Base-by-base conservation (phyloP, 2,113 vertebrate genomes). In the Rhinichthys klamathensis region DNA sequence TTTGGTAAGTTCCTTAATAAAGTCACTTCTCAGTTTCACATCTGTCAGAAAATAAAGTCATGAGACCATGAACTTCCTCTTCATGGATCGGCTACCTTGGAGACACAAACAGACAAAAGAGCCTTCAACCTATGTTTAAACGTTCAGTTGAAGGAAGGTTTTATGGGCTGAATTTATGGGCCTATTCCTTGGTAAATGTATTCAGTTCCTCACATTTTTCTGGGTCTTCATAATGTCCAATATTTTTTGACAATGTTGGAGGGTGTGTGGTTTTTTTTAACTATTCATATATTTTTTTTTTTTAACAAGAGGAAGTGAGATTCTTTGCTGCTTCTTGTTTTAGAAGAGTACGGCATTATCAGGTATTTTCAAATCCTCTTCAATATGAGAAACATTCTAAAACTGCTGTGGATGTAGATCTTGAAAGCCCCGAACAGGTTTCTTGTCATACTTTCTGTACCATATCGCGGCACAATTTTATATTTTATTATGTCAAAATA, bases 301-400 rank as follows among this genome's bases (percentile, higher is more conserved):
- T 3, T 21, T 11, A 6, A 18, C 2, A 63, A 46, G 58, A 63
- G 58, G 78, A 80, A 80, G 3, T 46, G 15, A 80, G 15, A 80
- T 38, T 35, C 1, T 44, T 77, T 58, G 75, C 46, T 58, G 77
- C 56, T 79, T 79, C 56, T 77, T 79, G 77, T 41, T 79, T 79
- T 79, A 16, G 44, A 49, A 25, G 35, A 4, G 32, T 18, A 54
- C 23, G 30, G 18, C 3, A 23, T 25, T 44, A 25, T 2, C 10
- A 41, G 35, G n/a, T 12, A 0, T 41, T 79, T 61, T 79, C 77
- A 79, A 79, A 61, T 79, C 77, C 77, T 79, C 56, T 79, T 44
- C 3, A 10, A 1, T 2, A 58, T 56, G 4, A 58, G 23, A 25
- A 74, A 46, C 70, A 41, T 74, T 46, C 1, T 15, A 44, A 46